These are phyloP conservation scores for Drosophila silvestris DNA, from an alignment of 2,888 invertebrate genomes.

Conservation along the genomic window DNA sequence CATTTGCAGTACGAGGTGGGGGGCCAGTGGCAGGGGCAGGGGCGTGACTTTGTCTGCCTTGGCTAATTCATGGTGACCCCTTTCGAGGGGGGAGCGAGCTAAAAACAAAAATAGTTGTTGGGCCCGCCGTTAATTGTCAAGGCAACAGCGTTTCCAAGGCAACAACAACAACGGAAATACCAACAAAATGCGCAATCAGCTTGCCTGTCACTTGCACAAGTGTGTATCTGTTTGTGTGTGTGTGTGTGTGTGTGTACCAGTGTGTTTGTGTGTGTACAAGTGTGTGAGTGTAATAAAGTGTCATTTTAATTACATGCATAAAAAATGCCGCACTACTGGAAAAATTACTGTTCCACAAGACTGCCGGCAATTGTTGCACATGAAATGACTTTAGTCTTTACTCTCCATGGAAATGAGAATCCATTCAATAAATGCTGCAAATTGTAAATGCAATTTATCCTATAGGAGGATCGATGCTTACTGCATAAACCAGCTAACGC, in stretches of 20 bases:
- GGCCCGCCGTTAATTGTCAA: constrained; percentile 73
- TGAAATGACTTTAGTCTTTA: constrained; percentile 1
- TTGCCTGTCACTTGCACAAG: constrained; percentile 47
- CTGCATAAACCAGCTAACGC: background rate
- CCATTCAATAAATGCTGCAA: background rate
- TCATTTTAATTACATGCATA: constrained; percentile 72
- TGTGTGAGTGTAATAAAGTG: constrained; percentile 50
- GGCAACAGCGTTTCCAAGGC: constrained; percentile 71
- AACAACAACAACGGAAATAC: constrained; percentile 42
- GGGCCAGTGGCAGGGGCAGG: background rate
- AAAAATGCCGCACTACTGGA: constrained; percentile 61
- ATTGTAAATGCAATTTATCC: background rate
- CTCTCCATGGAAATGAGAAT: background rate
- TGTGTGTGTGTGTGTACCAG: constrained; percentile 13
- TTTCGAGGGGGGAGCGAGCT: constrained; percentile 10
- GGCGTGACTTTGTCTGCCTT: constrained; percentile 50
- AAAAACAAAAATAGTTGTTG: constrained; percentile 40
- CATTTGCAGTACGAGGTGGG: constrained; percentile 45
- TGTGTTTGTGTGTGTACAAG: constrained; percentile 14
- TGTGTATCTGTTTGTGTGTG: constrained; percentile 14
- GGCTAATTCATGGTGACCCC: constrained; percentile 56
- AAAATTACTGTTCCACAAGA: constrained; percentile 23
- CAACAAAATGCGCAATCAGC: constrained; percentile 60
- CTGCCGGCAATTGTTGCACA: constrained; percentile 36
- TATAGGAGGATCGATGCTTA: background rate